Conservation (phyloP, 2,113 vertebrate species). For the Aramus guarauna region DNA sequence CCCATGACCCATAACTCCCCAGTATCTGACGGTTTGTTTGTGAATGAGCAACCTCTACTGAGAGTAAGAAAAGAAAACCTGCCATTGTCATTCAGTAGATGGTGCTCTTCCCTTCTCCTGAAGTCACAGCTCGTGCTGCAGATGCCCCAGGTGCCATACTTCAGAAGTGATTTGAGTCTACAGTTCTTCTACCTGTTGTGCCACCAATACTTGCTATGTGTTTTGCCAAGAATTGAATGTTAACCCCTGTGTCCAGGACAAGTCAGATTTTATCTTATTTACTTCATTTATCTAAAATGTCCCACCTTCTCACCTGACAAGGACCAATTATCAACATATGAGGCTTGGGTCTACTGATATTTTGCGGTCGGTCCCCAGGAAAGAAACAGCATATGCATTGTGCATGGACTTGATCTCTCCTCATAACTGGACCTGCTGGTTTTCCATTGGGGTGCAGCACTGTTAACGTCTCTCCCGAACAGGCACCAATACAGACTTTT, state of each 20-base stretch:
- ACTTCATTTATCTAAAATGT: background rate
- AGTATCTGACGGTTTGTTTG: background rate
- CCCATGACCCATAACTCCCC: background rate
- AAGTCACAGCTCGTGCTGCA: fast-evolving
- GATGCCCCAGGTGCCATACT: background rate
- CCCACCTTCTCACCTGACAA: background rate
- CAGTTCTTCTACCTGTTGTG: background rate
- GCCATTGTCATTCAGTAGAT: background rate
- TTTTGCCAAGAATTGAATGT: background rate
- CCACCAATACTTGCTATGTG: background rate
- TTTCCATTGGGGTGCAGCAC: background rate
- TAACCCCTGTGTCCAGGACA: background rate
- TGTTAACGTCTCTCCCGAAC: background rate
- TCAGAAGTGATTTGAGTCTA: background rate
- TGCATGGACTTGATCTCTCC: background rate
- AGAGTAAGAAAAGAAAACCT: background rate
- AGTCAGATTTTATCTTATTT: background rate
- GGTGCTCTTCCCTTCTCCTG: background rate
- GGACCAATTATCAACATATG: background rate
- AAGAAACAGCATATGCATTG: background rate
- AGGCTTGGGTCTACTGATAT: background rate
- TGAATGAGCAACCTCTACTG: background rate
- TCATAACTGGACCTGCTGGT: background rate
- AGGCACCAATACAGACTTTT: background rate
- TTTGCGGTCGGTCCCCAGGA: background rate